Base-by-base conservation (phyloP, 2,888 invertebrate genomes). In the Capitulum mitella region DNA sequence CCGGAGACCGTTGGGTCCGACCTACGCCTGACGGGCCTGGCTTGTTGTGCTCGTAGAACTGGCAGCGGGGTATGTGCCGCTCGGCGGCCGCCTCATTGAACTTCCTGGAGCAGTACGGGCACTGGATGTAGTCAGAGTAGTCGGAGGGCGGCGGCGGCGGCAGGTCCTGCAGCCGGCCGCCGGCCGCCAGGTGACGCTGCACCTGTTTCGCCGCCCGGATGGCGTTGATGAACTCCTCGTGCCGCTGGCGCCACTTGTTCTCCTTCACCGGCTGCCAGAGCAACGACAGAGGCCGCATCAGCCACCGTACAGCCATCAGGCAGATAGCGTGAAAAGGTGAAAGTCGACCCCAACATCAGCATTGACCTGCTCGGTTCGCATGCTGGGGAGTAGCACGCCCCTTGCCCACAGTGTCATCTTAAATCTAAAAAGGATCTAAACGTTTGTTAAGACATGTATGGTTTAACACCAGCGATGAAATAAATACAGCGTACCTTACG, bases 71-170 rank as follows among this genome's bases (percentile, higher is more conserved):
- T 8, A 70, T 70, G 70, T 70, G 70, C 26, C 70, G 70, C 40
- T 70, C 70, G 22, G 40, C 70, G 26, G 70, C 70, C 10, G 70
- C 34, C 70, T 70, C 19, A 26, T 76, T 94, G 87, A 97, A 97
- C 83, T 91, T 91, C 0, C 96, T 89, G 43, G 88, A 88, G 86
- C 97, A 97, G 87, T 95, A 92, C 0, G 95, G 96, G 84, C 97
- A 97, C 84, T 91, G 90, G 40, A 94, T 89, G 86, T 95, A 96
- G 87, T 97, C 94, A 0, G 94, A 92, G 85, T 93, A 95, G 85
- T 92, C 92, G 0, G 93, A 91, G 0, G 94, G 93, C 1, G 95
- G 94, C 0, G 96, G 95, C 0, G 96, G 96, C 5, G 86, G 85
- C 77, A 97, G 88, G 85, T 95, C 95, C 80, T 92, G 91, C 61